Evolutionary conservation across 2,113 vertebrate genomes (phyloP).

Genomic region (Lichenostomus cassidix): DNA sequence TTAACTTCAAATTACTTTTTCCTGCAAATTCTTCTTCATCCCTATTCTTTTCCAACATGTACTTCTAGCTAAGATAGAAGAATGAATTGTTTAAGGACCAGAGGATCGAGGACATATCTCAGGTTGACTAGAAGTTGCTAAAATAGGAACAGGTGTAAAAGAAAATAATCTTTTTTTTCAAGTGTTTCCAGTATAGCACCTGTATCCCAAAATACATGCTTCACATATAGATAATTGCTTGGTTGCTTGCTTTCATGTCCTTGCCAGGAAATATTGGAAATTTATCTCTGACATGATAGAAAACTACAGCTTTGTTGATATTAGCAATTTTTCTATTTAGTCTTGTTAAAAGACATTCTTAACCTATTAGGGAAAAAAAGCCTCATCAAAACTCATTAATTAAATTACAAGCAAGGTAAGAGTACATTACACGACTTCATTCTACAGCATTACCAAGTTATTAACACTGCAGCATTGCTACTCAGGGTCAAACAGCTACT

Average conservation of each 20-base stretch:
- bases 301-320: slow-evolving; percentile 7
- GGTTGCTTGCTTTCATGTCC: slow-evolving; percentile 25
- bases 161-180: neutral
- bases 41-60: neutral
- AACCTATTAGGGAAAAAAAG: neutral
- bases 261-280: slow-evolving; percentile 24
- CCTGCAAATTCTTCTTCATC: neutral
- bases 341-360: neutral
- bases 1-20: neutral
- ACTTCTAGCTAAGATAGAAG: neutral
- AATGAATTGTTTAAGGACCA: neutral
- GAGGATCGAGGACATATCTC: neutral
- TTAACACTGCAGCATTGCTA: neutral
- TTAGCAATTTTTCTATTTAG: slow-evolving; percentile 1
- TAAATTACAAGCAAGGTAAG: neutral
- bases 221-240: slow-evolving; percentile 5
- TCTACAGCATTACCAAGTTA: neutral
- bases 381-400: neutral
- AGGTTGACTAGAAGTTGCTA: neutral
- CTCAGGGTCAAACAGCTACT: neutral
- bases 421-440: neutral
- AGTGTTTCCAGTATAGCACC: slow-evolving; percentile 33
- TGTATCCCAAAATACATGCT: slow-evolving; percentile 10
- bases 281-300: neutral
- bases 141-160: neutral